Evolutionary conservation across 2,888 invertebrate species (phyloP), one percentile per base, ranked within the genome.

Genomic region (Athrips mouffetella): DNA sequence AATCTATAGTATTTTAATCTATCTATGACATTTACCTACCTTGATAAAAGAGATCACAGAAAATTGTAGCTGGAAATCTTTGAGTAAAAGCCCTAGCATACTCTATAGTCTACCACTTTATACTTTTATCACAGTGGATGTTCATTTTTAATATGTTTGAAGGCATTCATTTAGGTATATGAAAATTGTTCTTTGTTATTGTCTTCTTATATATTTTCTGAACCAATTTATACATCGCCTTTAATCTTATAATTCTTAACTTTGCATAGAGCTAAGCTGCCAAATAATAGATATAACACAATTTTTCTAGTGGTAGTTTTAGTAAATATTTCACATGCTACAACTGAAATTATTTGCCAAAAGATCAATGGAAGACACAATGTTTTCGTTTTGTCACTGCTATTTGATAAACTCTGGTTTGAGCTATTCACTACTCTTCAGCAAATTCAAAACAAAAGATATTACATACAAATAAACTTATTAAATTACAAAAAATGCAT

Each of bases 21-120:
- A 67, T 77, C 77, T 81, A 79, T 80, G 80, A 77, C 75, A 80
- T 81, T 80, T 80, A 82, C 71, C 80, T 86, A 86, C 73, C 82
- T 80, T 80, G 83, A 84, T 87, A 82, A 80, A 81, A 89, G 89
- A 89, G 89, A 89, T 89, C 89, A 89, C 89, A 89, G 89, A 89
- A 88, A 89, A 89, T 88, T 87, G 89, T 89, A 89, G 89, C 89
- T 88, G 88, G 87, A 88, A 89, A 88, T 86, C 80, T 85, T 85
- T 76, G 81, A 82, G 82, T 86, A 79, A 80, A 79, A 76, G 74
- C 73, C 76, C 83, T 85, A 84, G 77, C 80, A 74, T 80, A 77
- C 69, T 75, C 76, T 79, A 75, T 73, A 70, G 69, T 83, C 80
- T 86, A 86, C 87, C 87, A 87, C 86, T 80, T 82, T 64, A 68